Evolutionary conservation across 2,888 invertebrate genomes (phyloP).

Genomic region (Lydus trimaculatus): DNA sequence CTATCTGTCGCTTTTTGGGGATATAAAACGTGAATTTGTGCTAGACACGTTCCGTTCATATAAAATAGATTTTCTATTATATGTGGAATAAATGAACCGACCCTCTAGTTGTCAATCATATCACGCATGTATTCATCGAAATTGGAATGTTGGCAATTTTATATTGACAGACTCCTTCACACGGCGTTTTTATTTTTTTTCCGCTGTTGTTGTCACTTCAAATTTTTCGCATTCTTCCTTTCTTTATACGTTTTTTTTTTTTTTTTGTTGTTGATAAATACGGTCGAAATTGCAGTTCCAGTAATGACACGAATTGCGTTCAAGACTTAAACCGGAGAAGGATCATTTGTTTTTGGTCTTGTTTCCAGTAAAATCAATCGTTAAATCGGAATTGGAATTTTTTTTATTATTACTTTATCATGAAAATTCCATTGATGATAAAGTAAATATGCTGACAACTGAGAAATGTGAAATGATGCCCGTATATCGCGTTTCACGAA

Average conservation of each 20-base stretch:
- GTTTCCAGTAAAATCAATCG: too few relatives aligned
- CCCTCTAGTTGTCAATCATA: conserved; percentile 3
- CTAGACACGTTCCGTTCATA: conserved; percentile 1
- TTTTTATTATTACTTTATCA: background rate
- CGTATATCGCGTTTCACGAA: conserved; percentile 49
- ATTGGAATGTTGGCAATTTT: conserved; percentile 6
- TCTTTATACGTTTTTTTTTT: background rate
- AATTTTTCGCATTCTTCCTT: background rate
- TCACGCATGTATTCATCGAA: conserved; percentile 7
- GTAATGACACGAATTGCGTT: too few relatives aligned
- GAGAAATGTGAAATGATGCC: conserved; percentile 45
- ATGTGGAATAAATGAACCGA: conserved; percentile 5
- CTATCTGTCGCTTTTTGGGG: background rate
- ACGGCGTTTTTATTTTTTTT: background rate
- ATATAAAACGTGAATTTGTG: background rate
- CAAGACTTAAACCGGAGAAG: too few relatives aligned
- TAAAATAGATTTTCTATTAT: conserved; percentile 5
- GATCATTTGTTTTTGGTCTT: too few relatives aligned
- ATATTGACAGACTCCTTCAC: conserved; percentile 3
- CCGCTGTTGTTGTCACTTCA: background rate
- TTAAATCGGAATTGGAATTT: background rate
- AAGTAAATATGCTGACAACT: conserved; percentile 48
- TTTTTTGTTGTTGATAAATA: background rate
- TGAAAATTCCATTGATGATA: conserved; percentile 17
- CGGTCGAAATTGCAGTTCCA: background rate